Base-by-base conservation (phyloP, 1,140 invertebrate species). In the Pteromalus puparum region DNA sequence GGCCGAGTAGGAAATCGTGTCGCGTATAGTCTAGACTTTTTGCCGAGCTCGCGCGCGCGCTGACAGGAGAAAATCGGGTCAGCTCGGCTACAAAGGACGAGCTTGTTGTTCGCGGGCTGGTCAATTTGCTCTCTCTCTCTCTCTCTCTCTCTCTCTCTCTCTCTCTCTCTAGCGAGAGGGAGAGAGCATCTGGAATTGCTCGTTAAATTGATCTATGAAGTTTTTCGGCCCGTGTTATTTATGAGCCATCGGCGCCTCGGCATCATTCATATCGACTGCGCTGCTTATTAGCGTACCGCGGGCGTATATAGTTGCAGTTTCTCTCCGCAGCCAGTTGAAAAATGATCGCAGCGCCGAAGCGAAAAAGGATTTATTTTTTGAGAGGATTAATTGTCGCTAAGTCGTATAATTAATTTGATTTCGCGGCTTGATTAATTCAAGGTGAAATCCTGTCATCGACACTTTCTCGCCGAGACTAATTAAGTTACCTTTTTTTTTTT, bases 21-120 rank as follows among this genome's bases (percentile, higher is more conserved):
- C 68, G 70, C 65, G 68, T 80, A 72, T 46, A 70, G 30, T 46
- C 68, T 73, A 81, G n/a, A 81, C 28, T 81, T 73, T 53, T 73
- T 73, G 13, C n/a, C 24, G 13, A 6, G 13, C 13, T 26, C 72
- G 53, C 53, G 30, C 3, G 30, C 3, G 13, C 5, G 26, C 12
- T 48, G 80, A 73, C 80, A 81, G 28, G 80, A 61, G 68, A 81
- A 81, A 81, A 81, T 26, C 70, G 70, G 80, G 80, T 81, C 80
- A 81, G 70, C 42, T 46, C 53, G 30, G 70, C 53, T 81, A 73
- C 70, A 81, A 73, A 73, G 70, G 80, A 81, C 80, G 46, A 46
- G 46, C 18, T 79, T 13, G n/a, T 53, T 81, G 12, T 65, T 24
- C n/a, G 18, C n/a, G n/a, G 53, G 67, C 38, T 34, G 42, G 3